Conservation (phyloP, 2,113 vertebrate genomes). For the Phyllostomus hastatus region DNA sequence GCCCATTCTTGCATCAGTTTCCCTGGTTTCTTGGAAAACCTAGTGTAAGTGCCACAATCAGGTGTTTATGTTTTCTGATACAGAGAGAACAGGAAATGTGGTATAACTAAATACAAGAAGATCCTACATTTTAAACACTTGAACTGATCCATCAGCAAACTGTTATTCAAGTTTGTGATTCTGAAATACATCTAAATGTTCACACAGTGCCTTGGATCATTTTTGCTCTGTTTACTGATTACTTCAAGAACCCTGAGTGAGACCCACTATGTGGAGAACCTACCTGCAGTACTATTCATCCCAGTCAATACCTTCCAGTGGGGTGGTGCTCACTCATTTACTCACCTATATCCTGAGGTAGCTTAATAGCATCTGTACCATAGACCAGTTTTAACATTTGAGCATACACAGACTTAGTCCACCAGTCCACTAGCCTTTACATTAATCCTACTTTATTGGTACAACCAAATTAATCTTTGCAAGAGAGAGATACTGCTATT, state of each 20-base stretch:
- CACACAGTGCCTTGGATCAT: background rate
- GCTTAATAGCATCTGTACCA: background rate
- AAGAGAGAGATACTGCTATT: background rate
- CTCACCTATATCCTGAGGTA: background rate
- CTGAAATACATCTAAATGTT: background rate
- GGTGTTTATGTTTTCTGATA: background rate
- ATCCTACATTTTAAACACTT: background rate
- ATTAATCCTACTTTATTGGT: background rate
- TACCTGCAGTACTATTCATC: background rate
- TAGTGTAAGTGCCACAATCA: background rate
- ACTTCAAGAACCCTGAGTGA: background rate
- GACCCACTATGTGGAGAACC: background rate
- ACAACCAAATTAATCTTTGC: background rate
- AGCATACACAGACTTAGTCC: background rate
- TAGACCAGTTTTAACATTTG: background rate
- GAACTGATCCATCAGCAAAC: background rate
- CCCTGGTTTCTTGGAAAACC: background rate
- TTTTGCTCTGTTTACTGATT: background rate
- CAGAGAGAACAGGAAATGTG: background rate
- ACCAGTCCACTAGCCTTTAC: background rate
- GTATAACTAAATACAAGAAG: background rate
- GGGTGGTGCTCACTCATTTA: background rate
- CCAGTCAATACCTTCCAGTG: background rate
- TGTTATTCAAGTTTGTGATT: background rate
- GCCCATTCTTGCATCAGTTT: background rate